A percentile compares a stretch with the other conserved stretches of the same genome.
phyloP scores from a whole-genome alignment of 1,140 invertebrate species.

The Drosophila baimaii region DNA sequence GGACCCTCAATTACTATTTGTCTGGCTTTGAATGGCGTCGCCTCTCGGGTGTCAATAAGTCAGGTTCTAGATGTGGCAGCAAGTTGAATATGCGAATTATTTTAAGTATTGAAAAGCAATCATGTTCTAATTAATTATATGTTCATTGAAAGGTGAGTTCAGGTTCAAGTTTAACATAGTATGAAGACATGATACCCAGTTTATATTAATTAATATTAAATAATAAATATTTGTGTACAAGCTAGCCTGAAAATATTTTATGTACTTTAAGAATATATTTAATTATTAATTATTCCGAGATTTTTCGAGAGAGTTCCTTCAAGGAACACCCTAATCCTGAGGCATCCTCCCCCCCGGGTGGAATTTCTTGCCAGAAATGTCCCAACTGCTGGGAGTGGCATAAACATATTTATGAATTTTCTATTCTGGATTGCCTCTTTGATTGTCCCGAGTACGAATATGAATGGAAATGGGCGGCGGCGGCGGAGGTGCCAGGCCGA shows the following conservation, averaged over 20 bases:
- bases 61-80: not conserved
- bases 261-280: not conserved
- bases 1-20: constrained; percentile 5
- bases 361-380: not conserved
- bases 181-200: too few relatives aligned
- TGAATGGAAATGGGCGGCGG: constrained; percentile 42
- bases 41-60: not conserved
- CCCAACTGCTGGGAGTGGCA: constrained; percentile 18
- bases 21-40: not conserved
- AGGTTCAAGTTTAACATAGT: too few relatives aligned
- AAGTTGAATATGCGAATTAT: too few relatives aligned
- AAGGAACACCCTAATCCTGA: not conserved
- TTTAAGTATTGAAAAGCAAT: too few relatives aligned
- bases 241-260: too few relatives aligned
- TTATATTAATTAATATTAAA: too few relatives aligned
- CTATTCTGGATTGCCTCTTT: constrained; percentile 60
- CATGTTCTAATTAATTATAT: too few relatives aligned
- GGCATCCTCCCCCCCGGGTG: not conserved
- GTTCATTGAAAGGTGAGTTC: too few relatives aligned
- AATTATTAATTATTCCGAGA: not conserved
- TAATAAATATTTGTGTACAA: too few relatives aligned
- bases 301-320: not conserved
- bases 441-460: constrained; percentile 51
- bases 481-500: not conserved
- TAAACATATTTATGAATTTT: constrained; percentile 68